phyloP scores from a whole-genome alignment of 2,113 vertebrate genomes.

The Butastur rufipennis region DNA sequence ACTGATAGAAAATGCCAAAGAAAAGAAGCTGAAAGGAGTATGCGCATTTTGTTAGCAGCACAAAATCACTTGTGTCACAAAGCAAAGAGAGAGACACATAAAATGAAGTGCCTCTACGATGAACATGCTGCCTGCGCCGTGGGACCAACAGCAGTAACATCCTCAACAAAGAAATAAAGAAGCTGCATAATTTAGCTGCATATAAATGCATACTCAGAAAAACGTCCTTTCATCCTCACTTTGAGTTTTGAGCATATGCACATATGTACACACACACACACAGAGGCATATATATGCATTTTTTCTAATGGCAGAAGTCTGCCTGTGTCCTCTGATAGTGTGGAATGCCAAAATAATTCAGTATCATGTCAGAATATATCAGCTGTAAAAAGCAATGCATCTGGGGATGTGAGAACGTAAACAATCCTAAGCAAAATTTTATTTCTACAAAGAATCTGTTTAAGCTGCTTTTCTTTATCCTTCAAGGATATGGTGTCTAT shows the following conservation, averaged over 20 bases:
- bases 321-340: not conserved
- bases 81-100: not conserved
- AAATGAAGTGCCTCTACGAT: not conserved
- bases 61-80: not conserved
- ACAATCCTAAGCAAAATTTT: not conserved
- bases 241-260: not conserved
- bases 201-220: not conserved
- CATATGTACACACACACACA: fast-evolving
- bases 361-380: not conserved
- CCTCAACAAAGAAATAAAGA: not conserved
- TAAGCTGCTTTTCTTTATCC: not conserved
- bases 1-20: not conserved
- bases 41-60: not conserved
- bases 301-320: not conserved
- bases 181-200: not conserved
- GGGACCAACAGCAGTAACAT: not conserved
- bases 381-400: not conserved
- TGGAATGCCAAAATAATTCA: not conserved
- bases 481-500: not conserved
- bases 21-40: not conserved
- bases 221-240: not conserved
- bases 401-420: not conserved
- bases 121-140: fast-evolving
- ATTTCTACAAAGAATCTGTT: not conserved
- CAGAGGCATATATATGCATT: not conserved